Evolutionary conservation across 2,888 invertebrate genomes (phyloP).

Genomic region (Ormyrus rosae): DNA sequence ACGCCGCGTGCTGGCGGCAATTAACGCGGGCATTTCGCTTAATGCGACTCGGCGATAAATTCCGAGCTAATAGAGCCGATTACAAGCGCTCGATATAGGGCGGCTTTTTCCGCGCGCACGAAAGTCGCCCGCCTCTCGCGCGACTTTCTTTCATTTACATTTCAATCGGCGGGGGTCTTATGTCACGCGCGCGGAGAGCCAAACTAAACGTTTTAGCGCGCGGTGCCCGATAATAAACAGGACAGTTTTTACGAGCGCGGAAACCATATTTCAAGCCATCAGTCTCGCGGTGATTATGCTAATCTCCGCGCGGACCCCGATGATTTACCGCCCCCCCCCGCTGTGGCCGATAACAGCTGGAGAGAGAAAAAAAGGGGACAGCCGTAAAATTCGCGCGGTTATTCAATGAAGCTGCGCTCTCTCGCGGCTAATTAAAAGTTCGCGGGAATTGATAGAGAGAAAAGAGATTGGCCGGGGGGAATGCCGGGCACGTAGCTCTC

Average conservation of each 20-base stretch:
- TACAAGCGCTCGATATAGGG: too few species aligned
- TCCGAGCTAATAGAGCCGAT: too few species aligned
- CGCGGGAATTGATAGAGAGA: too few species aligned
- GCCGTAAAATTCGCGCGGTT: too few species aligned
- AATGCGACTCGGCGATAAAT: too few species aligned
- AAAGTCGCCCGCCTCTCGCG: neutral
- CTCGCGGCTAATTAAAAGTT: too few species aligned
- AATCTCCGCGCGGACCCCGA: conserved; percentile 17
- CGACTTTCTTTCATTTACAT: conserved; percentile 26
- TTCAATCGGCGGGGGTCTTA: conserved; percentile 7
- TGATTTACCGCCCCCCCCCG: conserved; percentile 1
- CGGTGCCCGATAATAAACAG: conserved; percentile 31
- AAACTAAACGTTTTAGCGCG: neutral
- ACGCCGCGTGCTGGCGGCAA: too few species aligned
- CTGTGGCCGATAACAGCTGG: neutral
- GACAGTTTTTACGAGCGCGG: conserved; percentile 32
- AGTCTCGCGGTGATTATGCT: conserved; percentile 43
- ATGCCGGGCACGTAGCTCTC: conserved; percentile 47
- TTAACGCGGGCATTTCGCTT: too few species aligned
- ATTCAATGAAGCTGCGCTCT: too few species aligned
- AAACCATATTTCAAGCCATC: conserved; percentile 22
- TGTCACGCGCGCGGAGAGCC: neutral
- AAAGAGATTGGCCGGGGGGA: neutral
- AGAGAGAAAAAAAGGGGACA: too few species aligned
- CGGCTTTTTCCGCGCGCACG: too few species aligned